Evolutionary conservation across 92 coral and sea anemone genomes (phyloP), one percentile per base, ranked within the genome.

Genomic region (Porites rus): DNA sequence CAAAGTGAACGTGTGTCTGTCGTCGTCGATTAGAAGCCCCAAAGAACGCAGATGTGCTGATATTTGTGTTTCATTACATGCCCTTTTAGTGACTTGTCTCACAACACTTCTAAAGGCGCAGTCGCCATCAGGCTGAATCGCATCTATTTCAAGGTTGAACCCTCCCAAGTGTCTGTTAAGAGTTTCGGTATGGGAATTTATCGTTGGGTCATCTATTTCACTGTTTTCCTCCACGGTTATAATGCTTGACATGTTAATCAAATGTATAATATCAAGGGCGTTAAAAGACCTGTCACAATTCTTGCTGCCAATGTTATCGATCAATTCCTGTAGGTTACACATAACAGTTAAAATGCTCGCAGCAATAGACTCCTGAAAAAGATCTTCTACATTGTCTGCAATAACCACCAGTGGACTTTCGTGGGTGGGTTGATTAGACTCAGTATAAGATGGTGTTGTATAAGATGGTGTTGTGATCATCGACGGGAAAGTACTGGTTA

Each of bases 241-340:
- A 52, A 74, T 16, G n/a, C 64, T 71, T 50, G 91, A 38, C 75
- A 82, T 82, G 62, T 83, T 82, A 63, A 74, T 74, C 9, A 88
- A 31, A 59, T 89, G 72, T 16, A 89, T 43, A 53, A 53, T 7
- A 60, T 89, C 85, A n/a, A 76, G 82, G 13, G 88, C 79, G 21
- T 77, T 61, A 84, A 89, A 83, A 1, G 92, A 76, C 64, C 89
- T 72, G 82, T 89, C 86, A 72, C 75, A 56, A 65, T 74, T 83
- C 65, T 78, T 43, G 58, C 77, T 77, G n/a, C 31, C 80, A 18
- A 78, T 74, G 22, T 77, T 89, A 28, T 65, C 81, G 6, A 83
- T 6, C 22, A 83, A 46, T 19, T 88, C 88, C 20, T 75, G 25
- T 20, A 76, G 31, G 73, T 75, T 65, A 16, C 25, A 54, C 70